A percentile compares a stretch with the other conserved stretches of the same genome.
Evolutionary conservation across 2,113 vertebrate species (phyloP).

Genomic region (Condylura cristata): DNA sequence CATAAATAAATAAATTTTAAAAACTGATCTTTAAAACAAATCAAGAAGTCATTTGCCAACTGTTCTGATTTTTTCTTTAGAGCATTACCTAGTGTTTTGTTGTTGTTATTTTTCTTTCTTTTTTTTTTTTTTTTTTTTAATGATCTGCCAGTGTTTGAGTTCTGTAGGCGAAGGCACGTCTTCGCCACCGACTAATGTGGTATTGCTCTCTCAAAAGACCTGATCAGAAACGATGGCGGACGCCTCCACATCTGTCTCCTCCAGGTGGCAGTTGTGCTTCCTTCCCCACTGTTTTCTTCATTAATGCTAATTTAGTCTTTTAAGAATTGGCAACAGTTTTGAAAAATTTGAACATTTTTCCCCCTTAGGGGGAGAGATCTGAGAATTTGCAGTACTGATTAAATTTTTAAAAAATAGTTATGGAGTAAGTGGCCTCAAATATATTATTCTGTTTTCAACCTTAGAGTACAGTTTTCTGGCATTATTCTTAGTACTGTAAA

Average conservation of each 20-base stretch:
- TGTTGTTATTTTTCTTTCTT: too few relatives aligned
- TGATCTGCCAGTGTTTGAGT: not conserved
- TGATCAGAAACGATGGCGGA: not conserved
- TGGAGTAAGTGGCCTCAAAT: conserved; percentile 30
- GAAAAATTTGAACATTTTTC: conserved; percentile 40
- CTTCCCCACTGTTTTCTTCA: conserved; percentile 75
- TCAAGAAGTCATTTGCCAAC: too few relatives aligned
- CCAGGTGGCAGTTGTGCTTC: conserved; percentile 68
- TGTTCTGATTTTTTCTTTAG: not conserved
- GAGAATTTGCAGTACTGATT: conserved; percentile 58
- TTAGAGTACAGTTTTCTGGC: not conserved
- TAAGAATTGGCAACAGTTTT: conserved; percentile 70
- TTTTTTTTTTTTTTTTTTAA: too few relatives aligned
- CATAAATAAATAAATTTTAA: too few relatives aligned
- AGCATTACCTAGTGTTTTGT: not conserved
- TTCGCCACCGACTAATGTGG: conserved; percentile 27
- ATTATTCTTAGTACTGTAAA: conserved; percentile 31
- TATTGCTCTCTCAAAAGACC: conserved; percentile 25
- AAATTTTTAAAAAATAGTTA: conserved; percentile 64
- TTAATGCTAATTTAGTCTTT: conserved; percentile 78
- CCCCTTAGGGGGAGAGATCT: conserved; percentile 61
- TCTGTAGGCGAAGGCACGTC: not conserved
- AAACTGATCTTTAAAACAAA: too few relatives aligned
- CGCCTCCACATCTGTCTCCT: conserved; percentile 50
- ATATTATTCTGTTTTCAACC: conserved; percentile 47